A percentile compares a stretch with the other conserved stretches of the same genome.
Evolutionary conservation across 2,113 vertebrate species (phyloP).

Genomic region (Oreocharis arfaki): DNA sequence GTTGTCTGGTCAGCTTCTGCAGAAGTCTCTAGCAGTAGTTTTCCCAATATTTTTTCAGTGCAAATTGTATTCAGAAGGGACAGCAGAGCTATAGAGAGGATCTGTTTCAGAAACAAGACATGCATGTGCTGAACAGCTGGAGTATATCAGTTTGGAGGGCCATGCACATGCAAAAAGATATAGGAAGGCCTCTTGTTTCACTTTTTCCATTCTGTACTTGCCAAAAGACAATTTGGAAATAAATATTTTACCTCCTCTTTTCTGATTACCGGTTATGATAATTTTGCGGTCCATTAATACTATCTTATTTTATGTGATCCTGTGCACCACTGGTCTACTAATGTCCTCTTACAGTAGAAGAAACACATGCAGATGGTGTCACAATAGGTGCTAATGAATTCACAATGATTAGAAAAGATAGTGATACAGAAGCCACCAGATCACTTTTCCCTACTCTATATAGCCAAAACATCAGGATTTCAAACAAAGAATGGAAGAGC

Average conservation of each 20-base stretch:
- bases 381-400: neutral
- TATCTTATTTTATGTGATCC: neutral
- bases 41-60: conserved; percentile 7
- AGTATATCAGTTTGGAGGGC: neutral
- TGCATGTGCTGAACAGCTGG: neutral
- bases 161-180: neutral
- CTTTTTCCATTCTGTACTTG: neutral
- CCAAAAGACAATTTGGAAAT: neutral
- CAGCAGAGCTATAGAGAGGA: neutral
- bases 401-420: neutral
- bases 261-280: neutral
- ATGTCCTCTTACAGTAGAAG: neutral
- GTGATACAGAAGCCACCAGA: neutral
- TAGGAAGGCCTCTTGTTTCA: neutral
- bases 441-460: neutral
- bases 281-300: neutral
- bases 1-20: neutral
- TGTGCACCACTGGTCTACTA: neutral
- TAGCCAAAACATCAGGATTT: neutral
- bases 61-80: neutral
- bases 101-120: neutral
- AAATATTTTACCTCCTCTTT: neutral
- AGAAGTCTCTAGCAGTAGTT: neutral
- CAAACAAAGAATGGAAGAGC: neutral
- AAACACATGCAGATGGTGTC: neutral